Conservation (phyloP, 2,888 invertebrate genomes). For the Drosophila eohydei region DNA sequence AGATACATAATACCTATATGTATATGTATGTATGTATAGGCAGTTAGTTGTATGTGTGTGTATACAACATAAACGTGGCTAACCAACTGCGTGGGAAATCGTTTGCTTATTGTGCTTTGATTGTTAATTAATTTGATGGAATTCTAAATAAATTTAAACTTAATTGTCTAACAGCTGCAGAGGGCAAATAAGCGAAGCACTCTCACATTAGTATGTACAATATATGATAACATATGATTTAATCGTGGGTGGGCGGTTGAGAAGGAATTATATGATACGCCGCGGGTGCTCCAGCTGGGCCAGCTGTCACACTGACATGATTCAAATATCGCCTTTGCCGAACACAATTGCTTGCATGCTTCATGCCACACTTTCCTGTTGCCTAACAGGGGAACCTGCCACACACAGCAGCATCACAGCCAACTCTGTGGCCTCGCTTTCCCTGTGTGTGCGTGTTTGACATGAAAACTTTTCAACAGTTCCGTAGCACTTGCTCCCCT, state of each 20-base stretch:
- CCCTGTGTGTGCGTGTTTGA: constrained; percentile 32
- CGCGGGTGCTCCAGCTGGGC: background rate
- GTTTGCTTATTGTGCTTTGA: constrained; percentile 46
- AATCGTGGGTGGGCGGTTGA: constrained; percentile 9
- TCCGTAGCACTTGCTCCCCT: constrained; percentile 5
- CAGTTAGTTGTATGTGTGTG: background rate
- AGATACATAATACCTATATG: constrained; percentile 1
- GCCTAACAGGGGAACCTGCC: constrained; percentile 20
- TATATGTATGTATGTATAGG: background rate
- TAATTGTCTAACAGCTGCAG: constrained; percentile 58
- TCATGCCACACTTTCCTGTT: constrained; percentile 16
- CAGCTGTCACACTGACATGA: constrained; percentile 36
- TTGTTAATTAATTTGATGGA: constrained; percentile 54
- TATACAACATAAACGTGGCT: constrained; percentile 8
- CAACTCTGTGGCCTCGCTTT: constrained; percentile 9
- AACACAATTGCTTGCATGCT: constrained; percentile 25
- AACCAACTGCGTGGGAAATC: constrained; percentile 26
- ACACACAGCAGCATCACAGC: constrained; percentile 16
- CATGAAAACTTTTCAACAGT: constrained; percentile 28
- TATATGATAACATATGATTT: constrained; percentile 42
- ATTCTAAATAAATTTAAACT: constrained; percentile 57
- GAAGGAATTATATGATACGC: constrained; percentile 7
- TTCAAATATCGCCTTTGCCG: constrained; percentile 7
- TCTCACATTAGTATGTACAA: constrained; percentile 7
- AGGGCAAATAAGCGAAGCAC: background rate